Percentiles rank a stretch among this genome's conserved stretches.
Conservation (phyloP, 2,113 vertebrate species). For the Charina bottae region DNA sequence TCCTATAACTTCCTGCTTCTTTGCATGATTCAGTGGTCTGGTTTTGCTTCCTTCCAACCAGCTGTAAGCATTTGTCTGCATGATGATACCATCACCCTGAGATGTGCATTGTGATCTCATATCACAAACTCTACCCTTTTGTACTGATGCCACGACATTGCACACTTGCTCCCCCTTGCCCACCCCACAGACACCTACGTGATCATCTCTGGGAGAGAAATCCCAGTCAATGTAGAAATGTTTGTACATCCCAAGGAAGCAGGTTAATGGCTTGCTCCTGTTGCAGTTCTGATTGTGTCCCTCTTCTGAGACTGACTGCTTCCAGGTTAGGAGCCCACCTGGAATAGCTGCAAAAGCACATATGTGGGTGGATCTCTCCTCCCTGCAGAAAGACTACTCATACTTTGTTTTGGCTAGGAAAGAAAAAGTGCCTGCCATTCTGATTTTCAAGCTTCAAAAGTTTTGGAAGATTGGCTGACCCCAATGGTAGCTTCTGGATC, state of each 20-base stretch:
- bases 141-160: not conserved
- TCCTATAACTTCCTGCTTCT: not conserved
- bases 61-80: not conserved
- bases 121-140: not conserved
- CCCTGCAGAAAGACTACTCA: not conserved
- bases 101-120: not conserved
- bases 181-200: not conserved
- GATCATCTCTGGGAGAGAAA: not conserved
- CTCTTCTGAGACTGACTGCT: not conserved
- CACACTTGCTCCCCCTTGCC: not conserved
- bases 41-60: not conserved
- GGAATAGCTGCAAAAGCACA: not conserved
- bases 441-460: not conserved
- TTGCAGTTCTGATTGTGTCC: not conserved
- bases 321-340: not conserved
- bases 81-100: not conserved
- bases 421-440: not conserved
- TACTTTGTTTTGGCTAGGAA: not conserved
- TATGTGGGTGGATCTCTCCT: too few species aligned
- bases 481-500: not conserved
- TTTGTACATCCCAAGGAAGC: not conserved
- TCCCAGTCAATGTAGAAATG: not conserved
- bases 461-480: not conserved
- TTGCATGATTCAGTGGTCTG: not conserved
- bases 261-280: not conserved